Percentiles rank a stretch among this genome's conserved stretches.
Evolutionary conservation across 2,113 vertebrate species (phyloP).

Genomic region (Nicator chloris): DNA sequence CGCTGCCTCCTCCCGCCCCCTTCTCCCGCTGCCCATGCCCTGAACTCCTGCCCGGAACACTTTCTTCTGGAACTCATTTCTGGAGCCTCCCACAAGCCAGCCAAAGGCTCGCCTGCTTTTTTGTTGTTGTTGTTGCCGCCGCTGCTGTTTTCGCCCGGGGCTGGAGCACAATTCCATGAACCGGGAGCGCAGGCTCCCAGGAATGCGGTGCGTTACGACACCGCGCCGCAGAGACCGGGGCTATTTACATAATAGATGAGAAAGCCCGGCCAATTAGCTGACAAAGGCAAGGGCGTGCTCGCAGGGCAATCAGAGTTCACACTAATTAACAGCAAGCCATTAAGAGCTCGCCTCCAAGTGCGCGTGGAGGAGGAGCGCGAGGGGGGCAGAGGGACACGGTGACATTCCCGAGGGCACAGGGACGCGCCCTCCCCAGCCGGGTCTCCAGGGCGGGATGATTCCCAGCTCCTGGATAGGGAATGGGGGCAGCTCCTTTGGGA

Average conservation of each 20-base stretch:
- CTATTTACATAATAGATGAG: slow-evolving; percentile 57
- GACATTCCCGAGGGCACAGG: background rate
- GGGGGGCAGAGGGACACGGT: background rate
- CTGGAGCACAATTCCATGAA: slow-evolving; percentile 13
- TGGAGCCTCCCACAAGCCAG: background rate
- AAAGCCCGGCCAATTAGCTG: slow-evolving; percentile 46
- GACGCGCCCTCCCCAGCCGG: background rate
- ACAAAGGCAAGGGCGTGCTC: slow-evolving; percentile 28
- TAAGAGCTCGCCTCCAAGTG: background rate
- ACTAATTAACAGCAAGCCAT: slow-evolving; percentile 8
- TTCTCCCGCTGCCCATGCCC: background rate
- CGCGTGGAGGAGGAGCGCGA: background rate
- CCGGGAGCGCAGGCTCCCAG: slow-evolving; percentile 39
- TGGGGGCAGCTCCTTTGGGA: background rate
- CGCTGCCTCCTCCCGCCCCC: background rate
- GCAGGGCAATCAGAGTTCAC: slow-evolving; percentile 50
- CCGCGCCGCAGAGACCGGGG: slow-evolving; percentile 9
- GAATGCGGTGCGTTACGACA: slow-evolving; percentile 27
- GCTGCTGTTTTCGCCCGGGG: slow-evolving; percentile 17
- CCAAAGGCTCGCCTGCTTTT: background rate
- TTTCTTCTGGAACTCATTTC: slow-evolving; percentile 1
- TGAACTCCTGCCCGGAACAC: slow-evolving; percentile 45
- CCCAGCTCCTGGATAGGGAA: background rate
- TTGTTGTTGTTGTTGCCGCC: background rate
- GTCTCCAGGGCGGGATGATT: background rate